Conservation (phyloP, 1,140 invertebrate genomes). For the Cotesia typhae region DNA sequence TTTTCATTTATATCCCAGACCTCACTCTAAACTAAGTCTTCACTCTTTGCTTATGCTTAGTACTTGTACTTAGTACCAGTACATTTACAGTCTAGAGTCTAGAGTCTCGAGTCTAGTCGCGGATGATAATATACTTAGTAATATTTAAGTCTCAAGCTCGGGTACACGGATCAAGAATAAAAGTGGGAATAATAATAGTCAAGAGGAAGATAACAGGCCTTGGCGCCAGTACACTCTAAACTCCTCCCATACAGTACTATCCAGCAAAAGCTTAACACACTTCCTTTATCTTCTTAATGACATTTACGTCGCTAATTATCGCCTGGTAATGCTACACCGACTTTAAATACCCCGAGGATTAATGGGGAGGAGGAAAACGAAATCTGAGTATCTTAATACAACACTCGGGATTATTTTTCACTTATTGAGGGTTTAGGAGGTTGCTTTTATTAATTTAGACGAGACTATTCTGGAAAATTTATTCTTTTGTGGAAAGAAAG, state of each 20-base stretch:
- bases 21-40: too few relatives aligned
- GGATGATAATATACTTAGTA: constrained; percentile 12
- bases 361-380: constrained; percentile 11
- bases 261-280: constrained; percentile 24
- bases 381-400: not conserved
- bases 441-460: too few relatives aligned
- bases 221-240: constrained; percentile 24
- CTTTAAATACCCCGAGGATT: constrained; percentile 20
- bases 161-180: not conserved
- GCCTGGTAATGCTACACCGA: constrained; percentile 9
- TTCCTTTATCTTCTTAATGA: constrained; percentile 34
- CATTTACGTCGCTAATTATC: constrained; percentile 35
- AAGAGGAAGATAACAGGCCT: not conserved
- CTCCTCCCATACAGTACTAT: constrained; percentile 12
- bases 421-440: not conserved
- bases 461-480: too few relatives aligned
- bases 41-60: too few relatives aligned
- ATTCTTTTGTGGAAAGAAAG: too few relatives aligned
- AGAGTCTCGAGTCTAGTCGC: not conserved
- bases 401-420: not conserved
- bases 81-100: too few relatives aligned
- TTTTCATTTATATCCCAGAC: too few relatives aligned
- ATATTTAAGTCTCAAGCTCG: not conserved
- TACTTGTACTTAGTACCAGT: too few relatives aligned
- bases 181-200: not conserved